These are phyloP conservation scores for Cantharis flavilabris DNA, from an alignment of 2,888 invertebrate species.

Conservation along the genomic window DNA sequence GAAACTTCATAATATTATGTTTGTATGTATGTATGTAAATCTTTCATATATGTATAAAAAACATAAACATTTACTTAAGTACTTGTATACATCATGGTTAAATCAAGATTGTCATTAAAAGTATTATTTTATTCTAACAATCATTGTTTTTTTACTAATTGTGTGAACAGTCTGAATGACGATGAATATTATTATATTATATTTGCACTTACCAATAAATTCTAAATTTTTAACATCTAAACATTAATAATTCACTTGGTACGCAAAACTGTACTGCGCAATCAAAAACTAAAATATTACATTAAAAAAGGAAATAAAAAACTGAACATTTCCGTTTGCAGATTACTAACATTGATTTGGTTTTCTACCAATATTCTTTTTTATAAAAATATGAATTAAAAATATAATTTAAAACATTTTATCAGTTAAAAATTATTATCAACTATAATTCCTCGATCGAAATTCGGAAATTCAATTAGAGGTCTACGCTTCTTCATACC, in stretches of 20 bases:
- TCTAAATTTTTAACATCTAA: background rate
- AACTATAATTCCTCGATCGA: no score
- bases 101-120: background rate
- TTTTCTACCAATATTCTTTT: background rate
- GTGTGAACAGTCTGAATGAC: background rate
- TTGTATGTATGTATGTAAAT: no score
- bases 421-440: background rate
- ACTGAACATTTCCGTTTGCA: background rate
- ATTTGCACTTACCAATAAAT: background rate
- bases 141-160: background rate
- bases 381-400: background rate
- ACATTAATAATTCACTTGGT: background rate
- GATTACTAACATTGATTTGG: background rate
- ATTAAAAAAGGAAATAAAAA: background rate
- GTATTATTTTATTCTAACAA: background rate
- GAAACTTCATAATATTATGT: no score
- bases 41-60: background rate
- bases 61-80: background rate
- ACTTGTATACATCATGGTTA: background rate
- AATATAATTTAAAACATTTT: background rate
- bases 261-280: background rate
- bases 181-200: background rate
- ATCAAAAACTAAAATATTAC: background rate
- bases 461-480: no score
- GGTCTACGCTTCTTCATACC: no score